These are phyloP conservation scores for Ametastegia equiseti DNA, from an alignment of 2,888 invertebrate genomes.

Conservation along the genomic window DNA sequence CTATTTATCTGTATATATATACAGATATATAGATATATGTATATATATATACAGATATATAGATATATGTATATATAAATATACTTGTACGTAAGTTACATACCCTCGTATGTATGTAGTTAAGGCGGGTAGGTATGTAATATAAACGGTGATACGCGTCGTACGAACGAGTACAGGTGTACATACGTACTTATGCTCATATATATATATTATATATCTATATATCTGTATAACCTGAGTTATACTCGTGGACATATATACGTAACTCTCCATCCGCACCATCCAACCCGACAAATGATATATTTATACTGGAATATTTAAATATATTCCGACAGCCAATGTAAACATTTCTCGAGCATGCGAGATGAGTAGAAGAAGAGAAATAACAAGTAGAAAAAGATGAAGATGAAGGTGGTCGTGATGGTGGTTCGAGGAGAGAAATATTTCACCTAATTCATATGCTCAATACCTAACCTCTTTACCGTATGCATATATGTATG, in stretches of 20 bases:
- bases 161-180: no score
- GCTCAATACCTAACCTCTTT: no score
- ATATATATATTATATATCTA: slow-evolving; percentile 8
- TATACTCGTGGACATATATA: no score
- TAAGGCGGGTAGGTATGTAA: background rate
- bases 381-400: no score
- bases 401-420: no score
- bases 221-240: background rate
- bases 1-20: background rate
- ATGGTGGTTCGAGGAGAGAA: no score
- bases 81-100: background rate
- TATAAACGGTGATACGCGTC: background rate
- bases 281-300: slow-evolving; percentile 68
- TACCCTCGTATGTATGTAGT: background rate
- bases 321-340: slow-evolving; percentile 64
- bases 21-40: background rate
- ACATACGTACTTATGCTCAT: background rate
- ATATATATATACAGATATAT: background rate
- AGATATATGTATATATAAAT: background rate
- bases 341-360: slow-evolving; percentile 29
- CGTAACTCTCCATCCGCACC: background rate
- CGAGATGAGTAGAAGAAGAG: background rate
- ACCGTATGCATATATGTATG: no score
- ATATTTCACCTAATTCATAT: no score
- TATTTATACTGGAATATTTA: slow-evolving; percentile 71